A percentile compares a stretch with the other conserved stretches of the same genome.
These are phyloP conservation scores for Augochlora pura DNA, from an alignment of 1,140 invertebrate species.

Conservation along the genomic window DNA sequence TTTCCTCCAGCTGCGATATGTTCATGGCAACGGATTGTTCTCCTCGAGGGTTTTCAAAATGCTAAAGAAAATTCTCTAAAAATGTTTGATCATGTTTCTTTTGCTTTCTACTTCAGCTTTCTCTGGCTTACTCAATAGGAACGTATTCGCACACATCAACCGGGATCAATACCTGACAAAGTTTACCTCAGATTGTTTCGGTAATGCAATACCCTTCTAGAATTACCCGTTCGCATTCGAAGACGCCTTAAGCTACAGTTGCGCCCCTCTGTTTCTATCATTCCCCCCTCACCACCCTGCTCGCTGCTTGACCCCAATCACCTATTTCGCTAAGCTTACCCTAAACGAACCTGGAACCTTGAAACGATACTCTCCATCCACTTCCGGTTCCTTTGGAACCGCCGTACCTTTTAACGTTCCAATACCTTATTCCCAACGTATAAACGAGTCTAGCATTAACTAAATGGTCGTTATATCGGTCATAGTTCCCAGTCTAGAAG, in stretches of 20 bases:
- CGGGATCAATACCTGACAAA: conserved; percentile 33
- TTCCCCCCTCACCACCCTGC: conserved; percentile 10
- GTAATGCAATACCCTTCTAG: conserved; percentile 76
- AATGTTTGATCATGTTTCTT: too few species aligned
- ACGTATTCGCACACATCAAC: conserved; percentile 32
- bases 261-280: conserved; percentile 40
- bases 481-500: too few species aligned
- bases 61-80: conserved; percentile 13
- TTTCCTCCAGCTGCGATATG: conserved; percentile 10
- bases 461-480: background rate
- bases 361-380: too few species aligned
- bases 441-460: background rate
- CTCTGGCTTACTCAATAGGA: conserved; percentile 14
- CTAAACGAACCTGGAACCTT: background rate
- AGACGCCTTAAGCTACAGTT: conserved; percentile 68
- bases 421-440: too few species aligned
- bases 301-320: conserved; percentile 12
- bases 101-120: too few species aligned
- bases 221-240: conserved; percentile 69
- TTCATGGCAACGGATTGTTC: background rate
- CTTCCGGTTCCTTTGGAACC: too few species aligned
- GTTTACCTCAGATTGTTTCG: conserved; percentile 65
- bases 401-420: background rate
- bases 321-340: background rate
- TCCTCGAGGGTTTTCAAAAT: too few species aligned